phyloP scores from a whole-genome alignment of 2,797 vertebrate genomes.

The Cephalopachus bancanus region DNA sequence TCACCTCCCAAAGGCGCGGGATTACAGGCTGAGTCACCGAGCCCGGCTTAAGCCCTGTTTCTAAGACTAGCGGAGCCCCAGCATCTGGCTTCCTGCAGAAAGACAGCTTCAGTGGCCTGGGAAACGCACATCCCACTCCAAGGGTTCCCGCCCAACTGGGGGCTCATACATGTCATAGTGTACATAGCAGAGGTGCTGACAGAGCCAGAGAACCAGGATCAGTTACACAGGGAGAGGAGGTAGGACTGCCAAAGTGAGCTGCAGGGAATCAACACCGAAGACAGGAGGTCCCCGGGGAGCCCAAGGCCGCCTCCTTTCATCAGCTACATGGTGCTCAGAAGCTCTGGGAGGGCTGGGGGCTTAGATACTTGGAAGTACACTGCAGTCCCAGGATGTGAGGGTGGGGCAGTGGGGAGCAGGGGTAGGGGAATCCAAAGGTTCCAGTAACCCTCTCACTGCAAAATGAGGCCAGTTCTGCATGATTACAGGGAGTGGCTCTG shows the following conservation, averaged over 20 bases:
- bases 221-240: conserved; percentile 58
- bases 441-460: conserved; percentile 44
- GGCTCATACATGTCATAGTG: conserved; percentile 31
- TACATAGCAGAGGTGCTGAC: conserved; percentile 69
- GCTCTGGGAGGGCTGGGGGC: neutral
- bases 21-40: too few species aligned
- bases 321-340: conserved; percentile 29
- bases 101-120: conserved; percentile 30
- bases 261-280: conserved; percentile 68
- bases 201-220: conserved; percentile 67
- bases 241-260: conserved; percentile 47
- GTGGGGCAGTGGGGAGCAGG: neutral
- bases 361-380: neutral
- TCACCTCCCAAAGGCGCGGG: too few species aligned
- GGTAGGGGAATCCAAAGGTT: neutral
- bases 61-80: conserved; percentile 10
- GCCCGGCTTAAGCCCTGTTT: conserved; percentile 29
- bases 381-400: neutral
- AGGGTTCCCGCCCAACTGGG: conserved; percentile 31
- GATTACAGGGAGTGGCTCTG: neutral
- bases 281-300: conserved; percentile 46
- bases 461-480: conserved; percentile 11
- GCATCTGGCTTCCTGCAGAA: neutral
- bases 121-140: conserved; percentile 62
- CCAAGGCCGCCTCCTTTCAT: conserved; percentile 30